These are phyloP conservation scores for Cataglyphis altisquamis DNA, from an alignment of 2,888 invertebrate genomes.

Conservation along the genomic window DNA sequence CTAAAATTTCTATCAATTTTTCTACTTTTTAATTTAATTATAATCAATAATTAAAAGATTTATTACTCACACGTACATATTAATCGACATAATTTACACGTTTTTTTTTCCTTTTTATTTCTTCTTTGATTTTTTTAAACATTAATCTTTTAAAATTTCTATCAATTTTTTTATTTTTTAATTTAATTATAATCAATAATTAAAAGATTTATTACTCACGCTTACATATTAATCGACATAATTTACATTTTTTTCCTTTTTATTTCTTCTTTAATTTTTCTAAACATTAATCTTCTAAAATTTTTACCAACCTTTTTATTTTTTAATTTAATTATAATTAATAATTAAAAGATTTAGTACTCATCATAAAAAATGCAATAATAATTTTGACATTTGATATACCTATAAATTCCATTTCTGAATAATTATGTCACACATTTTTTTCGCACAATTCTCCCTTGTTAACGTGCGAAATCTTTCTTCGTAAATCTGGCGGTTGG, in stretches of 20 bases:
- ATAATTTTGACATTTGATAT: neutral
- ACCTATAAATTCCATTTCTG: conserved; percentile 1
- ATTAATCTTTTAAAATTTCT: neutral
- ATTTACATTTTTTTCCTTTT: neutral
- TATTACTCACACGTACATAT: neutral
- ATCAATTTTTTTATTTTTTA: neutral
- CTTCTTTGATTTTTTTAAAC: neutral
- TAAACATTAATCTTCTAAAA: no score
- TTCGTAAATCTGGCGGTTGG: conserved; percentile 52
- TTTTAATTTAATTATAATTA: neutral
- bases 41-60: neutral
- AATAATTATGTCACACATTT: neutral
- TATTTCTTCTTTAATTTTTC: neutral
- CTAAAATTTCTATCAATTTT: neutral
- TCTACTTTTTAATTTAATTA: neutral
- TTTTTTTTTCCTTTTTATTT: neutral
- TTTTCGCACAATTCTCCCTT: neutral
- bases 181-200: neutral
- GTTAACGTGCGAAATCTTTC: conserved; percentile 58
- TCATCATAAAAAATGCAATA: no score
- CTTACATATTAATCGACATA: neutral
- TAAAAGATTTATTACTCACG: neutral
- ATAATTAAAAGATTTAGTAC: neutral
- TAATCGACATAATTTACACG: neutral
- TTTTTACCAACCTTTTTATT: neutral